Evolutionary conservation across 1,140 invertebrate genomes (phyloP).

Genomic region (Pantala flavescens): DNA sequence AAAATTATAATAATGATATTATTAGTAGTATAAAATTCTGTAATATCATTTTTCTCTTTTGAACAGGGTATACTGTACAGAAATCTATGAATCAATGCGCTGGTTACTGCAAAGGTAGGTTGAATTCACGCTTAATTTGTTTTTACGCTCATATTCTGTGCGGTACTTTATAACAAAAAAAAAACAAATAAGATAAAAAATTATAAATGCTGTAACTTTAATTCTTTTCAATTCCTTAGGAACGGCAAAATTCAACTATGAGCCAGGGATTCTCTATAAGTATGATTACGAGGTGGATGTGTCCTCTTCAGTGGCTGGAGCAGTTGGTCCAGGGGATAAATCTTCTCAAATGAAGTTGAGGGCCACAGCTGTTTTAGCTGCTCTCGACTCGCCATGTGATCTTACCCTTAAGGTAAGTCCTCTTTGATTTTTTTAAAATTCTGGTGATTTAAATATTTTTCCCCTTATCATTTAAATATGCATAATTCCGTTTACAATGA

Average conservation of each 20-base stretch:
- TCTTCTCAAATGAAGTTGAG: conserved; percentile 13
- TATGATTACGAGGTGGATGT: conserved; percentile 19
- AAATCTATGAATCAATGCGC: neutral
- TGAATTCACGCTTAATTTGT: neutral
- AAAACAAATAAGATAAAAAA: too few species aligned
- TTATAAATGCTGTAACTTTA: too few species aligned
- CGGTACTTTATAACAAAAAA: too few species aligned
- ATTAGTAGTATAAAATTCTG: too few species aligned
- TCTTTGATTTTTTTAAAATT: too few species aligned
- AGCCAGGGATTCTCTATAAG: conserved; percentile 18
- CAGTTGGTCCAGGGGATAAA: neutral
- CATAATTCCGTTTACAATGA: too few species aligned
- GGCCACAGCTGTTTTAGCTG: conserved; percentile 17
- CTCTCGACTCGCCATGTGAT: conserved; percentile 17
- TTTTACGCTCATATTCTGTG: too few species aligned
- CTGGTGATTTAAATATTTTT: too few species aligned
- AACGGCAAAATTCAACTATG: conserved; percentile 18
- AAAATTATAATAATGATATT: too few species aligned
- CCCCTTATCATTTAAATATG: too few species aligned
- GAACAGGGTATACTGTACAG: neutral
- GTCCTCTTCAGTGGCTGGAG: conserved; percentile 5
- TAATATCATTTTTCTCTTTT: neutral
- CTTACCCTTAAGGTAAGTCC: conserved; percentile 16
- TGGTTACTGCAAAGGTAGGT: neutral
- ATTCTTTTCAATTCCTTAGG: neutral